Base-by-base conservation (phyloP, 2,113 vertebrate species). In the Ammospiza caudacuta region DNA sequence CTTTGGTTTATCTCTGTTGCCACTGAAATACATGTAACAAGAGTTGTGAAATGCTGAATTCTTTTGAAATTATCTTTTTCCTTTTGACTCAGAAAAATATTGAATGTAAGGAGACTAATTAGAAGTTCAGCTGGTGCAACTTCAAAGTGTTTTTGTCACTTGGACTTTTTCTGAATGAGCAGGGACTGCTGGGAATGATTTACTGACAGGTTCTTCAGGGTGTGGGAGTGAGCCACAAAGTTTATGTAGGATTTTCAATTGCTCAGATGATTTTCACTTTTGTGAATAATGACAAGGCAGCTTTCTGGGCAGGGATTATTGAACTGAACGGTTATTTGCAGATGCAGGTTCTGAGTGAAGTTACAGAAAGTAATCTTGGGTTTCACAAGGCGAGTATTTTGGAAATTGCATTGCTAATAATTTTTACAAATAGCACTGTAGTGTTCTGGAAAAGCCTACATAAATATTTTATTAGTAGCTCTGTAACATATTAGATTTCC, bases 401-500 rank as follows among this genome's bases (percentile, higher is more conserved):
- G 89, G 66, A 83, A 75, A 54, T 57, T 70, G 64, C 92, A 52
- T 91, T 61, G 86, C 46, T 95, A 83, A 94, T 95, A 96, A 94
- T 89, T 95, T 95, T 92, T 94, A 93, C 83, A 88, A 92, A 87
- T 69, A 77, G n/a, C 83, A 66, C 93, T 95, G 28, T 83, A 77
- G 66, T 80, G 70, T 95, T 97, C 87, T 96, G 61, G 83, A 94
- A 90, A 81, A 83, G 43, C 83, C 72, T 74, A 33, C 87, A 94
- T 98, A 95, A 98, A 98, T 98, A 94, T 97, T 98, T 98, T 96
- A 98, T 97, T 95, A 92, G 93, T 55, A 87, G 89, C 80, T 95
- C 62, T 95, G 77, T 96, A 94, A 92, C 96, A 84, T 96, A 97
- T 94, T 97, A 90, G 92, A 83, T 94, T 97, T 95, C 95, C 90